Evolutionary conservation across 2,113 vertebrate genomes (phyloP).

Genomic region (Sinocyclocheilus maitianheensis): DNA sequence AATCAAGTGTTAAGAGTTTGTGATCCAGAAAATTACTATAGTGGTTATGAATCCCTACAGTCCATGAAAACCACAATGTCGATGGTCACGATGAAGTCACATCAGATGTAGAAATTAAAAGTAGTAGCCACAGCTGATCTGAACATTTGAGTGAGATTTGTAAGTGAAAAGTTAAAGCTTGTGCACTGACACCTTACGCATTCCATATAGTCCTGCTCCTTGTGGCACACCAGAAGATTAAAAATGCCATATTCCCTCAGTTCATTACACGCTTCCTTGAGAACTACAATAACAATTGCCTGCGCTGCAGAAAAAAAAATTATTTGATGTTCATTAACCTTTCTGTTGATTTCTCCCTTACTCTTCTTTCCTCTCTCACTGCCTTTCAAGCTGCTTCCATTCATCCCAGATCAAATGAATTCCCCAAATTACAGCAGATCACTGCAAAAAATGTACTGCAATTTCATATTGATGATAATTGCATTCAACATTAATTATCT

Average conservation of each 20-base stretch:
- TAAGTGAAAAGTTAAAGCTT: background rate
- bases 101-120: background rate
- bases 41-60: background rate
- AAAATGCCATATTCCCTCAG: conserved; percentile 66
- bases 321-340: conserved; percentile 77
- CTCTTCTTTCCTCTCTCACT: conserved; percentile 46
- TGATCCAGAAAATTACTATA: background rate
- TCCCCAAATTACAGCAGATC: conserved; percentile 62
- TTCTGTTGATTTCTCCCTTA: conserved; percentile 56
- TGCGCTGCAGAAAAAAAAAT: conserved; percentile 52
- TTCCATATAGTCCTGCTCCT: conserved; percentile 45
- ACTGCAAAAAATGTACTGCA: conserved; percentile 53
- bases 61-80: background rate
- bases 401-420: conserved; percentile 67
- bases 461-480: conserved; percentile 69
- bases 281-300: conserved; percentile 69
- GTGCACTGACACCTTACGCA: conserved; percentile 52
- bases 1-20: conserved; percentile 13
- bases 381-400: conserved; percentile 56
- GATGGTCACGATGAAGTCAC: background rate
- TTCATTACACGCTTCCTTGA: conserved; percentile 76
- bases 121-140: background rate
- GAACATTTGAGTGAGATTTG: background rate
- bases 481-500: conserved; percentile 72
- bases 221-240: conserved; percentile 59